Evolutionary conservation across 1,140 invertebrate species (phyloP), one percentile per base, ranked within the genome.

Genomic region (Sarcophaga peregrina): DNA sequence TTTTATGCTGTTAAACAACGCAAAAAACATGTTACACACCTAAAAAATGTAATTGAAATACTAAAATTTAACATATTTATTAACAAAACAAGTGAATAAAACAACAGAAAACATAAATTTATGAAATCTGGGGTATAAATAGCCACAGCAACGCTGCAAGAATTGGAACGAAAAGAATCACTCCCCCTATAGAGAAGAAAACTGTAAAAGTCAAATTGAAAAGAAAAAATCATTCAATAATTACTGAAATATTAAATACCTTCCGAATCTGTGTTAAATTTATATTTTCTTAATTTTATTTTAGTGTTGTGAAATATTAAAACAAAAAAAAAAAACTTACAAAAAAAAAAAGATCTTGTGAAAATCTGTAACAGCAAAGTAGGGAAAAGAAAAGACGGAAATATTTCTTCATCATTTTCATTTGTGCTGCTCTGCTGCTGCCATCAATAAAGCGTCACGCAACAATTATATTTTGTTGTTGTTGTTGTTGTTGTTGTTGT

Each of bases 401-500:
- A 68, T 68, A 68, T 68, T 68, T 68, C 62, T 20, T 8, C 62
- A 68, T 17, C 6, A 25, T 68, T 68, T 68, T 15, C 20, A 20
- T 7, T 68, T 20, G 17, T 68, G 25, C 25, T 37, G 25, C 25
- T 37, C 10, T 58, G 54, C 54, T 58, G 54, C n/a, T 58, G n/a
- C 62, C 62, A 68, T 8, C 62, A 72, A 25, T 78, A 20, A 78
- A 7, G 47, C 75, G 75, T 78, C 75, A 78, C 75, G 75, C 75
- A 78, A 78, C 75, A 78, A 78, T 78, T 50, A 78, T 17, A 85
- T 37, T 84, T 86, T 45, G 17, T 81, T 58, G n/a, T 78, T 37
- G 6, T 68, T n/a, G n/a, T n/a, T n/a, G n/a, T n/a, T n/a, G n/a
- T 86, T 45, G 17, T 81, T 58, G n/a, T 78, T 37, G 6, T 68